Evolutionary conservation across 53 echinoderm and acorn worm genomes (phyloP).

Genomic region (Hippasteria phrygiana): DNA sequence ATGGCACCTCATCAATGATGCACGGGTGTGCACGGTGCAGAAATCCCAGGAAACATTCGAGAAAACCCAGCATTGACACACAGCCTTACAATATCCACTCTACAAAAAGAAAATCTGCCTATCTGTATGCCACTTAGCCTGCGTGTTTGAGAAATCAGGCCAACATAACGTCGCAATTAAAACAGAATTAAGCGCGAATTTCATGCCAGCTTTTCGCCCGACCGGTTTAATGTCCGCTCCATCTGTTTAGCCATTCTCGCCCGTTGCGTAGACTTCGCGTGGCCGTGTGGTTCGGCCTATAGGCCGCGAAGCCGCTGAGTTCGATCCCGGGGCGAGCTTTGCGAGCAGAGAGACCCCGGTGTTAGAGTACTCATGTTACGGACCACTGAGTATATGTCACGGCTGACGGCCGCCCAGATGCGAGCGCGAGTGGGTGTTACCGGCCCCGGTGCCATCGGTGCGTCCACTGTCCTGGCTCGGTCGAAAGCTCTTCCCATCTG

Average conservation of each 20-base stretch:
- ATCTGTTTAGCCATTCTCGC: slow-evolving; percentile 35
- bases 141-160: slow-evolving; percentile 47
- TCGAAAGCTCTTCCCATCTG: slow-evolving; percentile 40
- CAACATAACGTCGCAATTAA: slow-evolving; percentile 67
- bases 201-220: slow-evolving; percentile 66
- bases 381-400: slow-evolving; percentile 61
- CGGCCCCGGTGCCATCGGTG: neutral
- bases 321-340: neutral
- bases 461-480: neutral
- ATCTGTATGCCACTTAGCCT: slow-evolving; percentile 26
- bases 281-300: neutral
- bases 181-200: slow-evolving; percentile 63
- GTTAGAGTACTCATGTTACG: slow-evolving; percentile 65
- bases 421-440: slow-evolving; percentile 42
- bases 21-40: neutral
- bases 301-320: neutral
- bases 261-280: neutral
- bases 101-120: neutral
- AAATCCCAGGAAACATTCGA: neutral
- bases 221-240: slow-evolving; percentile 58
- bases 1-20: slow-evolving; percentile 1
- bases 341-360: neutral
- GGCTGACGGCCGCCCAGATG: slow-evolving; percentile 63
- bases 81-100: too few species aligned
- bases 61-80: neutral